Percentiles rank a stretch among this genome's conserved stretches.
phyloP scores from a whole-genome alignment of 2,113 vertebrate genomes.

The Lamprotornis superbus region DNA sequence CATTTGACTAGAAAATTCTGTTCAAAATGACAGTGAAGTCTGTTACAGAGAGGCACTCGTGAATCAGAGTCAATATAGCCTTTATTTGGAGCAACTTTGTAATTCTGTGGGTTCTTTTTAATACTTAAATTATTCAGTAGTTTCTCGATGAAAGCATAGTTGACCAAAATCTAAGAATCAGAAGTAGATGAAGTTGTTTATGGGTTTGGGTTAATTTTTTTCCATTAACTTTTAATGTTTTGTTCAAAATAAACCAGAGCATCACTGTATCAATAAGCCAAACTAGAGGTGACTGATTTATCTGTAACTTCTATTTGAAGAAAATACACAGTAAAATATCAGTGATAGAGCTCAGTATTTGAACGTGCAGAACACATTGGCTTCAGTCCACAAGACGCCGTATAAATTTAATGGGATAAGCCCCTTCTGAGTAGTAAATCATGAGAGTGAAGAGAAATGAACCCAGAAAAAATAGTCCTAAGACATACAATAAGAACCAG shows the following conservation, averaged over 20 bases:
- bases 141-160: neutral
- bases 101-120: neutral
- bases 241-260: neutral
- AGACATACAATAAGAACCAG: neutral
- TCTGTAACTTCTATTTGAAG: neutral
- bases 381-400: neutral
- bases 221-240: neutral
- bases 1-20: neutral
- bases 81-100: neutral
- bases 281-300: neutral
- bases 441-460: neutral
- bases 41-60: neutral
- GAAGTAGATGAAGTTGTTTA: neutral
- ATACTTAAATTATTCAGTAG: neutral
- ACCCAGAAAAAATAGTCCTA: neutral
- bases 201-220: neutral
- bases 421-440: neutral
- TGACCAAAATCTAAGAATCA: neutral
- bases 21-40: neutral
- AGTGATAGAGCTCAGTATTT: neutral
- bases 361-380: neutral
- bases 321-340: neutral
- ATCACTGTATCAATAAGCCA: neutral
- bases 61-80: neutral
- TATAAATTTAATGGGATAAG: conserved; percentile 27